phyloP scores from a whole-genome alignment of 2,797 vertebrate genomes.

The Balearica regulorum region DNA sequence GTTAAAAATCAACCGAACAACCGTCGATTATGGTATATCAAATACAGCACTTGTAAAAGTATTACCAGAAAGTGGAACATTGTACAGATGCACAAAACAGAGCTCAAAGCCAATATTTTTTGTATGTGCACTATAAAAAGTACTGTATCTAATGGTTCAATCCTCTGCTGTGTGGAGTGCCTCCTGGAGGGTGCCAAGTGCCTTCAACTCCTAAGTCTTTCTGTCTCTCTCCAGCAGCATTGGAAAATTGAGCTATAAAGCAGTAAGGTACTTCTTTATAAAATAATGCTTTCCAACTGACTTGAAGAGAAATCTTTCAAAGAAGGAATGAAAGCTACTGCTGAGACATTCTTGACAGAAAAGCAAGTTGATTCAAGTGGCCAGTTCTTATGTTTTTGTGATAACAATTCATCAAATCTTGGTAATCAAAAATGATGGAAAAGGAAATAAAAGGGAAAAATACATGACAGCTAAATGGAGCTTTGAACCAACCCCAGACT shows the following conservation, averaged over 20 bases:
- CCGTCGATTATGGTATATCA: neutral
- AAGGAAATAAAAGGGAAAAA: constrained; percentile 47
- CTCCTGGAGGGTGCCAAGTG: constrained; percentile 51
- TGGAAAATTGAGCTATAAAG: constrained; percentile 55
- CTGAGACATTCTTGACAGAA: constrained; percentile 57
- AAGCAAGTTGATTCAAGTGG: constrained; percentile 54
- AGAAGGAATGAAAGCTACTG: constrained; percentile 47
- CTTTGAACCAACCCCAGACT: neutral
- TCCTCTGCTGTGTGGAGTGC: neutral
- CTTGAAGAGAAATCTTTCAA: constrained; percentile 54
- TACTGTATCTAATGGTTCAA: neutral
- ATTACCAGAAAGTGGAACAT: neutral
- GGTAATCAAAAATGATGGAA: constrained; percentile 45
- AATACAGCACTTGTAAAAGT: neutral
- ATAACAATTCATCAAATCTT: constrained; percentile 49
- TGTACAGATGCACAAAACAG: neutral
- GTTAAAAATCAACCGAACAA: neutral
- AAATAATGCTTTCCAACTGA: constrained; percentile 43
- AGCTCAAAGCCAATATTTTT: neutral
- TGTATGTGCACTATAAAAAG: neutral
- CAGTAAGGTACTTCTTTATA: constrained; percentile 39
- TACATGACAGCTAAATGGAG: constrained; percentile 8
- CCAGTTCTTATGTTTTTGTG: constrained; percentile 35
- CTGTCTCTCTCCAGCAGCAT: constrained; percentile 10
- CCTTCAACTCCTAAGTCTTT: constrained; percentile 34